Conservation (phyloP, 2,113 vertebrate species). For the Pterocles burchelli region DNA sequence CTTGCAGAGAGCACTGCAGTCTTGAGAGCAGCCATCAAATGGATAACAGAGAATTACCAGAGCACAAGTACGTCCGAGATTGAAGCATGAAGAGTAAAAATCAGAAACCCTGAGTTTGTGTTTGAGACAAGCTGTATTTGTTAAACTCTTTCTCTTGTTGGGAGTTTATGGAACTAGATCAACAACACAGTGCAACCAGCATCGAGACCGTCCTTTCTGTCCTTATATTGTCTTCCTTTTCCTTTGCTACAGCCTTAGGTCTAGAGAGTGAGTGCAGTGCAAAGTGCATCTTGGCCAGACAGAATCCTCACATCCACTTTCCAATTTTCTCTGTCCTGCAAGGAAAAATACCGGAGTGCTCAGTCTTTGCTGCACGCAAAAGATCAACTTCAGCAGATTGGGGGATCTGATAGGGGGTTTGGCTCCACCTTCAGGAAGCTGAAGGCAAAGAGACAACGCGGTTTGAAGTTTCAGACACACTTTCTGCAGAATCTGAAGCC, state of each 20-base stretch:
- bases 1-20: conserved; percentile 22
- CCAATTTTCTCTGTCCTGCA: neutral
- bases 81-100: neutral
- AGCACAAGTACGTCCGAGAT: neutral
- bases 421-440: conserved; percentile 77
- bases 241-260: conserved; percentile 36
- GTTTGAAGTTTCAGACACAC: neutral
- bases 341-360: neutral
- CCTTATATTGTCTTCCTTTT: conserved; percentile 32
- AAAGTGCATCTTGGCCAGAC: conserved; percentile 22
- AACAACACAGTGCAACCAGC: neutral
- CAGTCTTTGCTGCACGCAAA: neutral
- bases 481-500: neutral
- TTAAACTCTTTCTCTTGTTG: neutral
- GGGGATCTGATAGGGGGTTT: conserved; percentile 57
- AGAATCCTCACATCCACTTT: conserved; percentile 9
- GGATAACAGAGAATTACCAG: neutral
- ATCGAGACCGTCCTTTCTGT: neutral
- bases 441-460: neutral
- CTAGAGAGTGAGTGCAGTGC: neutral
- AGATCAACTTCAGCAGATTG: neutral
- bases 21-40: conserved; percentile 46
- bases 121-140: neutral
- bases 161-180: neutral
- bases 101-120: neutral